Evolutionary conservation across 2,888 invertebrate genomes (phyloP).

Genomic region (Diarsia mendica): DNA sequence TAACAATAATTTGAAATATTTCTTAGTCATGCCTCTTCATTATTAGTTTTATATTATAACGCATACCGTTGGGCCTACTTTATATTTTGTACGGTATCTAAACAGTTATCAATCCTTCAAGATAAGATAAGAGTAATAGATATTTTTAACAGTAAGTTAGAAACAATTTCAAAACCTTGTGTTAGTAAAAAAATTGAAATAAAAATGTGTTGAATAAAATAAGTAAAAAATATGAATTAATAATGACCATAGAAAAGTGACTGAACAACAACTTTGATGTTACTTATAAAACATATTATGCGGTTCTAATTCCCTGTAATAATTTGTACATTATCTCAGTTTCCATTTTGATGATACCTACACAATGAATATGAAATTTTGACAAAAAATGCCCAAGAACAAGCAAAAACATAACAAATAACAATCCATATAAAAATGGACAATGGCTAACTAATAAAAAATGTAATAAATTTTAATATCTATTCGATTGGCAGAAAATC

Average conservation of each 20-base stretch:
- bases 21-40: conserved; percentile 48
- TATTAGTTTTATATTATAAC: conserved; percentile 39
- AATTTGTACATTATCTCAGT: conserved; percentile 37
- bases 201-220: not conserved
- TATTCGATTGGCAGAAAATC: conserved; percentile 1
- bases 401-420: not conserved
- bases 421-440: not conserved
- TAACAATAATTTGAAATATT: conserved; percentile 24
- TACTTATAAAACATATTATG: not conserved
- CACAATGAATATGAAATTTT: conserved; percentile 22
- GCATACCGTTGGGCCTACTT: conserved; percentile 24
- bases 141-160: conserved; percentile 30
- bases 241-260: conserved; percentile 13
- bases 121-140: conserved; percentile 50
- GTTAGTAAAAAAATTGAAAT: conserved; percentile 10
- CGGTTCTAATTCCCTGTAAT: conserved; percentile 30
- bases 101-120: conserved; percentile 27
- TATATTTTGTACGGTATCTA: conserved; percentile 30
- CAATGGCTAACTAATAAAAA: not conserved
- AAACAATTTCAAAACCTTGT: conserved; percentile 8
- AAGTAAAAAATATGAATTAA: not conserved
- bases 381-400: not conserved
- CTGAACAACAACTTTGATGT: conserved; percentile 16
- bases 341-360: conserved; percentile 1
- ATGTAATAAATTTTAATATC: not conserved